Base-by-base conservation (phyloP, 2,888 invertebrate species). In the Drosophila falleni region DNA sequence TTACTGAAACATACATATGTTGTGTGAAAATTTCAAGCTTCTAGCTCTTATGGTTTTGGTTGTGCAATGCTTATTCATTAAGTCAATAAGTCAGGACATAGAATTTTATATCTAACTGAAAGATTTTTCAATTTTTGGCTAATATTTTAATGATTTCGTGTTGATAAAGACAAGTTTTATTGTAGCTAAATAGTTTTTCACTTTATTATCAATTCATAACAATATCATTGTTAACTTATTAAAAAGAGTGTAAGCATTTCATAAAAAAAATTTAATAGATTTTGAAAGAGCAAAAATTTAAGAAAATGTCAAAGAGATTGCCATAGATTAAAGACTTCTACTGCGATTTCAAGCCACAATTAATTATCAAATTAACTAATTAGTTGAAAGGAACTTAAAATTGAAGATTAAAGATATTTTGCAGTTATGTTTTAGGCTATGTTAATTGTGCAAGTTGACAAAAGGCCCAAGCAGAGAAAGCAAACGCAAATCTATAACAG, bases 381-480 rank as follows among this genome's bases (percentile, higher is more conserved):
- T 44, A 11, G 19, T 10, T 23, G 4, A 3, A n/a, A n/a, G 11
- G 15, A 41, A 29, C 13, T n/a, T 13, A 0, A 10, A 31, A 13
- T 13, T 13, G 29, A 19, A 31, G 41, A 42, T 42, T 41, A 5
- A 31, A 55, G 10, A 42, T 42, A 41, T 53, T 16, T 44, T 13
- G 6, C 13, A 2, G 53, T 31, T 37, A 16, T 26, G 53, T 41
- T 62, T 31, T 37, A 16, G 15, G 53, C 41, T 62, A 46, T 16
- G 41, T 5, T 41, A 19, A 5, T 13, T 23, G 23, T 4, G 23
- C 23, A 35, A 37, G 56, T 76, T 74, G 74, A 74, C 77, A 74
- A 76, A 58, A 56, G 29, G 15, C 71, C 61, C 58, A 58, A 9
- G 9, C 59, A 65, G 59, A 51, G 46, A 58, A 58, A 66, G 66